Evolutionary conservation across 1,140 invertebrate genomes (phyloP).

Genomic region (Drosophila insularis): DNA sequence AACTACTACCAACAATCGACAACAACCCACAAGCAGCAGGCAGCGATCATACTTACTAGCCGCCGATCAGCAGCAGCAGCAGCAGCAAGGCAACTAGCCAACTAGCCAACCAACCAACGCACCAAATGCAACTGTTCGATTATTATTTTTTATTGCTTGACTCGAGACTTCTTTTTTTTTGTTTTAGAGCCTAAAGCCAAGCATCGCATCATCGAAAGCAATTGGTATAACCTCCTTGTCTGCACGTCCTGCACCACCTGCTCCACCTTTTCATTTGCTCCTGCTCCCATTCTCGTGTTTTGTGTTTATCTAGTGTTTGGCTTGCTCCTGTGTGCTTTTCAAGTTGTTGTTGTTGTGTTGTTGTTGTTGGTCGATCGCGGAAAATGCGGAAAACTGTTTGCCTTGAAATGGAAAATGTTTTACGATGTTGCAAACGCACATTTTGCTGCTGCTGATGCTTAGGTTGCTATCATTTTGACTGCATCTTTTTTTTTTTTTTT

Average conservation of each 20-base stretch:
- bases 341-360: too few species aligned
- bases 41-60: slow-evolving; percentile 27
- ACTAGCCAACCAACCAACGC: slow-evolving; percentile 30
- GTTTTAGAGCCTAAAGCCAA: slow-evolving; percentile 12
- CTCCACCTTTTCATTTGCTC: slow-evolving; percentile 25
- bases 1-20: background rate
- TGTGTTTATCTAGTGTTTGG: slow-evolving; percentile 44
- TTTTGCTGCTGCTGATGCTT: slow-evolving; percentile 35
- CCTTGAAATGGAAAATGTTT: slow-evolving; percentile 67
- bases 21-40: slow-evolving; percentile 1
- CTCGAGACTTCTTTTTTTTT: slow-evolving; percentile 9
- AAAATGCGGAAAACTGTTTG: slow-evolving; percentile 70
- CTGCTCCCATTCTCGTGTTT: slow-evolving; percentile 29
- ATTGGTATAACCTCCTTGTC: slow-evolving; percentile 16
- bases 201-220: slow-evolving; percentile 12
- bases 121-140: slow-evolving; percentile 61
- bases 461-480: slow-evolving; percentile 62
- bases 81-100: background rate
- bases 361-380: slow-evolving; percentile 4
- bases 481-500: slow-evolving; percentile 36
- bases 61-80: too few species aligned
- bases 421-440: slow-evolving; percentile 53
- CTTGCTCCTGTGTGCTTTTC: slow-evolving; percentile 22
- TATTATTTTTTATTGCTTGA: slow-evolving; percentile 68
- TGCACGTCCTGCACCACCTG: background rate